Conservation (phyloP, 2,888 invertebrate genomes). For the Clunio marinus region DNA sequence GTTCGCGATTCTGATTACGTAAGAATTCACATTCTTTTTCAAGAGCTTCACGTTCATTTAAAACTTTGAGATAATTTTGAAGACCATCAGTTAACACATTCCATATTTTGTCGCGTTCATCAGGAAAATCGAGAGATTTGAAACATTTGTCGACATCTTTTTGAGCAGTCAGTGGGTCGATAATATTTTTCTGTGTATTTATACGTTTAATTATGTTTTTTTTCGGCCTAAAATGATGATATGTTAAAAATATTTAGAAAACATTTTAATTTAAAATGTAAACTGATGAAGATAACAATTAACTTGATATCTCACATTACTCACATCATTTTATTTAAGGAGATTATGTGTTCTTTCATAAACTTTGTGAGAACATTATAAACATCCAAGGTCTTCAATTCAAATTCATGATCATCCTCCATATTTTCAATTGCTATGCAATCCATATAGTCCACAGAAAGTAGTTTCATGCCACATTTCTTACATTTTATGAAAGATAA, state of each 20-base stretch:
- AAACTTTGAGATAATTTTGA: constrained; percentile 48
- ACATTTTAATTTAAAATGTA: too few relatives aligned
- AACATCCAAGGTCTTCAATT: constrained; percentile 24
- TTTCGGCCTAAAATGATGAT: constrained; percentile 18
- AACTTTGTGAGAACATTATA: constrained; percentile 29
- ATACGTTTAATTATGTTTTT: constrained; percentile 6
- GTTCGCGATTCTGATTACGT: constrained; percentile 63
- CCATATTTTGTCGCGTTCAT: constrained; percentile 66
- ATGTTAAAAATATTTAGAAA: background rate
- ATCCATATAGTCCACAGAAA: background rate
- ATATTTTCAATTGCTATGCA: constrained; percentile 16
- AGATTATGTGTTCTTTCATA: constrained; percentile 33
- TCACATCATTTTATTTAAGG: constrained; percentile 30
- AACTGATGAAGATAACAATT: too few relatives aligned
- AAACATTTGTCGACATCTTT: constrained; percentile 34
- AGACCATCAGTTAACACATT: constrained; percentile 53
- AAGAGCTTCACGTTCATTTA: constrained; percentile 60
- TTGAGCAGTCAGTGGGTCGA: constrained; percentile 14
- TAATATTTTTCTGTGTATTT: constrained; percentile 18
- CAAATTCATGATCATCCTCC: constrained; percentile 29
- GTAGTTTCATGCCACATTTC: constrained; percentile 22
- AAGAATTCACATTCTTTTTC: constrained; percentile 62
- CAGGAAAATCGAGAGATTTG: constrained; percentile 51
- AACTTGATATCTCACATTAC: background rate
- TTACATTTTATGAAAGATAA: constrained; percentile 17